Evolutionary conservation across 53 echinoderm and acorn worm genomes (phyloP), one percentile per base, ranked within the genome.

Genomic region (Apostichopus leukothele): DNA sequence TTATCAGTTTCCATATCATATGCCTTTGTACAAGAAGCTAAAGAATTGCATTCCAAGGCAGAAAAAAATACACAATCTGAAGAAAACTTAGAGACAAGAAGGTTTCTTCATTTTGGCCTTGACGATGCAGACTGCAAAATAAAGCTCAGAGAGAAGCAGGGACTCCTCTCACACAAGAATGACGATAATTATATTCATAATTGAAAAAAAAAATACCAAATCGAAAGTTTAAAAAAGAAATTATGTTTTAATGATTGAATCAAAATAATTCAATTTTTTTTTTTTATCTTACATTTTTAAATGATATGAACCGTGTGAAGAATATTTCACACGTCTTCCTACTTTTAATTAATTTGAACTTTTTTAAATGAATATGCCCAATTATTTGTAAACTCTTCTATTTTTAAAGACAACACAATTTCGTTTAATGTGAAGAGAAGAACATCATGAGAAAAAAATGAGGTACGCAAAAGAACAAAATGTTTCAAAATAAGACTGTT

Each of bases 11-110:
- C 71, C 71, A 19, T 71, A 71, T 71, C 71, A 16, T 71, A 19
- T 71, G 71, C 71, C 71, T 71, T 71, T 71, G 71, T 71, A 71
- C 71, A 71, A 3, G 71, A 71, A 71, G 71, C 71, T 71, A 71
- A 71, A 13, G 71, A 18, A 71, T 71, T 71, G 71, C 71, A 71
- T 71, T 71, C 71, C 16, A 71, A 71, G 71, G 71, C 71, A 18
- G 39, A 39, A 39, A 63, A 71, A 71, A 71, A 71, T 71, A 71
- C 71, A 71, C 71, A 71, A 71, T 71, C 71, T 71, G 71, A 71
- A 71, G 71, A 71, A 18, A 71, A 71, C 5, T 13, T 14, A 71
- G 71, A 71, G 6, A n/a, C 16, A 16, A 71, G 39, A 39, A 39
- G 39, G 39, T 39, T n/a, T 71, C 71, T 19, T n/a, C 71, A 18